These are phyloP conservation scores for Heliconius nattereri DNA, from an alignment of 1,140 invertebrate species.

Conservation along the genomic window DNA sequence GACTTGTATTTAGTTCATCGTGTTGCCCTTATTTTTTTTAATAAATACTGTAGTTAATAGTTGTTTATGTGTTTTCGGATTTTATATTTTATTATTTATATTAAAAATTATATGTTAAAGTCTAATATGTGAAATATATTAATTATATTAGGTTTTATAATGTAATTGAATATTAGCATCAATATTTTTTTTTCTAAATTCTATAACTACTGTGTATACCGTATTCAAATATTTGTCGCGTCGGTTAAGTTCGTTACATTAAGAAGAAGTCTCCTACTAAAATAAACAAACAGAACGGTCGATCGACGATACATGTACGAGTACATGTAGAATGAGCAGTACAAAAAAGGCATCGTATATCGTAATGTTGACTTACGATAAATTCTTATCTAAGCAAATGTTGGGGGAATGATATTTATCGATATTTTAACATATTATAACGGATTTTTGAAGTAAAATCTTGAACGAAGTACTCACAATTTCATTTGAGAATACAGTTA, in stretches of 20 bases:
- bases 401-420: constrained; percentile 2
- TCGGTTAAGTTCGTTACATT: constrained; percentile 1
- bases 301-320: background rate
- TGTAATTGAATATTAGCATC: too few species aligned
- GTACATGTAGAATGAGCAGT: background rate
- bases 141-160: too few species aligned
- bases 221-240: background rate
- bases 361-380: constrained; percentile 16
- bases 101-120: too few species aligned
- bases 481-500: constrained; percentile 8
- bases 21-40: constrained; percentile 27
- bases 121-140: too few species aligned
- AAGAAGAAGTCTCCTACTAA: background rate
- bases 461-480: background rate
- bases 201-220: background rate
- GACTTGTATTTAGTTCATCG: constrained; percentile 31
- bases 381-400: constrained; percentile 20
- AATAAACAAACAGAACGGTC: background rate
- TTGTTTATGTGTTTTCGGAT: background rate
- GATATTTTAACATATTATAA: constrained; percentile 23
- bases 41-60: background rate
- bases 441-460: constrained; percentile 14
- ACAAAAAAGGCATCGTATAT: constrained; percentile 12
- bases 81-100: background rate
- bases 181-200: background rate